These are phyloP conservation scores for Datnioides undecimradiatus DNA, from an alignment of 2,113 vertebrate species.

Conservation along the genomic window DNA sequence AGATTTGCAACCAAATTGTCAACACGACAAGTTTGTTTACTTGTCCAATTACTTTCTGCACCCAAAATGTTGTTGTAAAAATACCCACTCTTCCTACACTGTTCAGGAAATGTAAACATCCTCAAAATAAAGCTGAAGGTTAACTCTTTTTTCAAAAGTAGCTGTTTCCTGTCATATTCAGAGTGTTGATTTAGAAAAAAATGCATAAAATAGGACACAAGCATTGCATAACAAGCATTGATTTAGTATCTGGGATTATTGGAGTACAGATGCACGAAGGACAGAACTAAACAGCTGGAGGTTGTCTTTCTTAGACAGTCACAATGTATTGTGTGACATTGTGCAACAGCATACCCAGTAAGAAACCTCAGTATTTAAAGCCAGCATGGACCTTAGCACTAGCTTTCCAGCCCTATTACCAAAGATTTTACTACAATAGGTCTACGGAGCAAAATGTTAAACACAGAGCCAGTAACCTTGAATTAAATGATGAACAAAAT, in stretches of 20 bases:
- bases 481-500: constrained; percentile 34
- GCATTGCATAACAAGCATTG: constrained; percentile 1
- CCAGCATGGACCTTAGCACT: not conserved
- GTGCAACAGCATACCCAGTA: not conserved
- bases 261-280: not conserved
- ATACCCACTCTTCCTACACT: not conserved
- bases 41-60: not conserved
- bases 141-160: not conserved
- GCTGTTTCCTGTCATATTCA: not conserved
- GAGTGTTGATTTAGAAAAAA: not conserved
- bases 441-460: not conserved
- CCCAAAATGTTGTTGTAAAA: not conserved
- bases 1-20: not conserved
- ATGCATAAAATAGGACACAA: not conserved
- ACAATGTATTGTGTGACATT: not conserved
- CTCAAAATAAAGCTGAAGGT: not conserved
- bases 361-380: not conserved
- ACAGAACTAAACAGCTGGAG: constrained; percentile 12
- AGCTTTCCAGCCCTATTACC: not conserved
- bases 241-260: not conserved
- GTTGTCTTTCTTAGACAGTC: not conserved
- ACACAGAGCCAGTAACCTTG: constrained; percentile 33
- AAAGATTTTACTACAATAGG: not conserved
- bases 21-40: not conserved
- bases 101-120: not conserved